phyloP scores from a whole-genome alignment of 2,797 vertebrate species.

The Calcarius lapponicus region DNA sequence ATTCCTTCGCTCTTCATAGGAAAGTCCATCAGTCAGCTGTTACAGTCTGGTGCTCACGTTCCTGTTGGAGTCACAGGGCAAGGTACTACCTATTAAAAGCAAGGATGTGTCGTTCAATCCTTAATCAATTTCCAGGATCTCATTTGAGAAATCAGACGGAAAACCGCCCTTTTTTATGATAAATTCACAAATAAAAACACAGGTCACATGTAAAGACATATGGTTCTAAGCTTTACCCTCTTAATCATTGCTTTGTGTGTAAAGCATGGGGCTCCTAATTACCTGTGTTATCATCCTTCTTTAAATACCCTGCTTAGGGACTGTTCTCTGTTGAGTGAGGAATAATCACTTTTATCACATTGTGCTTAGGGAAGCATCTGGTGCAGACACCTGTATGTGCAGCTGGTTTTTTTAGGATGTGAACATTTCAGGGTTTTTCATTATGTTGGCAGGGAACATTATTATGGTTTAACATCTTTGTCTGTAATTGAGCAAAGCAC shows the following conservation, averaged over 20 bases:
- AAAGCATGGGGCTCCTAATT: conserved; percentile 28
- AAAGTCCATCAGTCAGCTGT: not conserved
- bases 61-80: not conserved
- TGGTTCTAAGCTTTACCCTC: conserved; percentile 20
- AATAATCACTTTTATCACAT: conserved; percentile 51
- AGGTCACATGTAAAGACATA: not conserved
- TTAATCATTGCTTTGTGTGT: conserved; percentile 18
- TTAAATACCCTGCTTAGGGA: conserved; percentile 47
- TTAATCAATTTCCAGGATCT: not conserved
- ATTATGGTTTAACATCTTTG: conserved; percentile 38
- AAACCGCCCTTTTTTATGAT: not conserved
- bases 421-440: conserved; percentile 51
- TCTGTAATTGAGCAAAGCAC: conserved; percentile 26
- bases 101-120: not conserved
- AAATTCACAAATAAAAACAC: not conserved
- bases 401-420: conserved; percentile 47
- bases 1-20: not conserved
- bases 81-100: not conserved
- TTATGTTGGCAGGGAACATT: conserved; percentile 19
- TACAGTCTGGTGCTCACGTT: not conserved
- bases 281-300: conserved; percentile 7
- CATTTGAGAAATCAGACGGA: not conserved
- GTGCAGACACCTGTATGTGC: conserved; percentile 60
- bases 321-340: conserved; percentile 30
- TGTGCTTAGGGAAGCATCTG: conserved; percentile 66